Percentiles rank a stretch among this genome's conserved stretches.
Evolutionary conservation across 2,797 vertebrate species (phyloP).

Genomic region (Eurystomus glaucurus): DNA sequence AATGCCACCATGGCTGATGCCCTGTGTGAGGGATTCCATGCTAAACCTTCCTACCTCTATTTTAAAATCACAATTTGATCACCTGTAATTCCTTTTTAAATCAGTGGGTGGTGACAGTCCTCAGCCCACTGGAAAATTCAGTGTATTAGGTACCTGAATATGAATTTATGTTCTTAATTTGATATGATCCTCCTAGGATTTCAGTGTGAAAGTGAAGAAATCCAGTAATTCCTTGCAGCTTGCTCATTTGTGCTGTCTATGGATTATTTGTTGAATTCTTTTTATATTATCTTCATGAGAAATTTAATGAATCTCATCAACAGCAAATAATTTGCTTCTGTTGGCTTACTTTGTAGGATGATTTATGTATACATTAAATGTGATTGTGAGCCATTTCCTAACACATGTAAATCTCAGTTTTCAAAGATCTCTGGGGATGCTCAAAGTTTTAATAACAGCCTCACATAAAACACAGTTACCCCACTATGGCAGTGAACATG

Average conservation of each 20-base stretch:
- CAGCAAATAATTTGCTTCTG: not conserved
- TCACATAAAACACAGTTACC: not conserved
- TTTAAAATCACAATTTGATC: constrained; percentile 10
- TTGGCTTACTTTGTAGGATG: not conserved
- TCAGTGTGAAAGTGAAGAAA: not conserved
- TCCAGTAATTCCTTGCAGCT: not conserved
- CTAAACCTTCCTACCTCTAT: not conserved
- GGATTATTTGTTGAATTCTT: constrained; percentile 11
- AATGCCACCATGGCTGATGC: not conserved
- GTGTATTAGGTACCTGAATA: not conserved
- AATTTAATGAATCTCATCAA: not conserved
- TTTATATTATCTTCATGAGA: not conserved
- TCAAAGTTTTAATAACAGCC: not conserved
- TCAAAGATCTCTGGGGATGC: not conserved
- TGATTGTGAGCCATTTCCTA: not conserved
- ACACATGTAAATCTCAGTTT: not conserved
- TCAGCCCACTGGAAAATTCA: constrained; percentile 16
- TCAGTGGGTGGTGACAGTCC: not conserved
- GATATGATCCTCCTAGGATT: not conserved
- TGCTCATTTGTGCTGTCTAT: not conserved
- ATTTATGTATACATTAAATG: constrained; percentile 9
- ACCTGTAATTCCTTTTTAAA: not conserved
- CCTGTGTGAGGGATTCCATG: fast-evolving
- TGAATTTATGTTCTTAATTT: constrained; percentile 40
- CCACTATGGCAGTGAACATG: not conserved